phyloP scores from a whole-genome alignment of 2,888 invertebrate species.

The Cepaea hortensis region DNA sequence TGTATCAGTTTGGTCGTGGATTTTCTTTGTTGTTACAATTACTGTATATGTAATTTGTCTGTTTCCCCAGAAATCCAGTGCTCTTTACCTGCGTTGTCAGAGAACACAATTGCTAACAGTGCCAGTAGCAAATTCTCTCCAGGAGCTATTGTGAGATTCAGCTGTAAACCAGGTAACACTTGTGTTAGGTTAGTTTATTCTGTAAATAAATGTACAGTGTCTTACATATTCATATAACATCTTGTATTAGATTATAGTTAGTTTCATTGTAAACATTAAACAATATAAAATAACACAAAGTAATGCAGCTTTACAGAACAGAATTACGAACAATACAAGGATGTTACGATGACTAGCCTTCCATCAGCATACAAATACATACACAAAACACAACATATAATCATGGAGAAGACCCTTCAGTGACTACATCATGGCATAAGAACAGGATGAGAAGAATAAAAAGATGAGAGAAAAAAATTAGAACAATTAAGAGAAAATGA shows the following conservation, averaged over 20 bases:
- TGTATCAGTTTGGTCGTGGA: neutral
- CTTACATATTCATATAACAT: neutral
- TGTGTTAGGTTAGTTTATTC: neutral
- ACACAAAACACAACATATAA: too few species aligned
- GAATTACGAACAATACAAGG: too few species aligned
- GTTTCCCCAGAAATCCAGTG: constrained; percentile 63
- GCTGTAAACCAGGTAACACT: constrained; percentile 56
- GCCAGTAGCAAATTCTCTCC: constrained; percentile 53
- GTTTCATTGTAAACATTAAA: neutral
- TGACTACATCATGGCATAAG: too few species aligned
- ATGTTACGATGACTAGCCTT: too few species aligned
- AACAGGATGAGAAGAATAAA: too few species aligned
- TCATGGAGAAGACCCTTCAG: too few species aligned
- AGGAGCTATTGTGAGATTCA: constrained; percentile 56
- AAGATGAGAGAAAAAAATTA: too few species aligned
- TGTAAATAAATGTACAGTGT: neutral
- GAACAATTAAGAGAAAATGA: too few species aligned
- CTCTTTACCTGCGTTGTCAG: constrained; percentile 59
- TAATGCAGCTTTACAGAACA: too few species aligned
- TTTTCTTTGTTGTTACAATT: neutral
- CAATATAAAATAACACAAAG: neutral
- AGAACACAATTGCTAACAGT: constrained; percentile 57
- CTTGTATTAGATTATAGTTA: neutral
- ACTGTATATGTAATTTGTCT: neutral
- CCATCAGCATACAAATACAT: too few species aligned